These are phyloP conservation scores for Euwallacea similis DNA, from an alignment of 1,140 invertebrate genomes.

Conservation along the genomic window DNA sequence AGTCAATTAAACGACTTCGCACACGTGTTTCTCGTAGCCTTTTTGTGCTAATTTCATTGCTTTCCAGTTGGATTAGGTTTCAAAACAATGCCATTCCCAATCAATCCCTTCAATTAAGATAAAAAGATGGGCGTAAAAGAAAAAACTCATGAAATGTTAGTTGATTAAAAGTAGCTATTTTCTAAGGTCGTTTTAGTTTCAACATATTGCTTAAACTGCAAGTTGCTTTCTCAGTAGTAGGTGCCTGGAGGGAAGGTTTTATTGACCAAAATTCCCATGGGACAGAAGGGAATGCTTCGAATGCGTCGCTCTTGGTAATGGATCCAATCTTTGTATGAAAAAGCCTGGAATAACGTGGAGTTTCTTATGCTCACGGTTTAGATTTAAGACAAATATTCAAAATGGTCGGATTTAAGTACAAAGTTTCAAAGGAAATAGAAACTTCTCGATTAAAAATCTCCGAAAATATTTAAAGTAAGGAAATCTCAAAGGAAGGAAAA, in stretches of 20 bases:
- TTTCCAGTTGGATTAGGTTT: too few relatives aligned
- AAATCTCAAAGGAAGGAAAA: background rate
- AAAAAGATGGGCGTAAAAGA: background rate
- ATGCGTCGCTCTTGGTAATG: conserved; percentile 50
- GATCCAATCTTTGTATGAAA: conserved; percentile 61
- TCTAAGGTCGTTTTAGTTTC: conserved; percentile 8
- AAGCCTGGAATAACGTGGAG: conserved; percentile 59
- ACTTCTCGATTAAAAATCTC: background rate
- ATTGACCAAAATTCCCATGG: conserved; percentile 48
- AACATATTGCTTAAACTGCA: conserved; percentile 28
- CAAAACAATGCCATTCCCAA: too few relatives aligned
- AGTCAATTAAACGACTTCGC: conserved; percentile 4
- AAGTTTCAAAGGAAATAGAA: conserved; percentile 57
- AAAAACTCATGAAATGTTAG: background rate
- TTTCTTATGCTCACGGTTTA: conserved; percentile 69
- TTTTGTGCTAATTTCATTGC: too few relatives aligned
- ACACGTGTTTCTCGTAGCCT: too few relatives aligned
- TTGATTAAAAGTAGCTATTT: conserved; percentile 2
- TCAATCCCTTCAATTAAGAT: background rate
- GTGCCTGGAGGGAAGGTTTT: conserved; percentile 42
- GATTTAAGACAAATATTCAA: conserved; percentile 55
- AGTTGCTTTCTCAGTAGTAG: conserved; percentile 40
- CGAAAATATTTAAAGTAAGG: too few relatives aligned
- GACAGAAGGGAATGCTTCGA: conserved; percentile 43
- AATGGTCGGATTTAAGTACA: conserved; percentile 69